Evolutionary conservation across 2,113 vertebrate genomes (phyloP).

Genomic region (Benthochromis sp.): DNA sequence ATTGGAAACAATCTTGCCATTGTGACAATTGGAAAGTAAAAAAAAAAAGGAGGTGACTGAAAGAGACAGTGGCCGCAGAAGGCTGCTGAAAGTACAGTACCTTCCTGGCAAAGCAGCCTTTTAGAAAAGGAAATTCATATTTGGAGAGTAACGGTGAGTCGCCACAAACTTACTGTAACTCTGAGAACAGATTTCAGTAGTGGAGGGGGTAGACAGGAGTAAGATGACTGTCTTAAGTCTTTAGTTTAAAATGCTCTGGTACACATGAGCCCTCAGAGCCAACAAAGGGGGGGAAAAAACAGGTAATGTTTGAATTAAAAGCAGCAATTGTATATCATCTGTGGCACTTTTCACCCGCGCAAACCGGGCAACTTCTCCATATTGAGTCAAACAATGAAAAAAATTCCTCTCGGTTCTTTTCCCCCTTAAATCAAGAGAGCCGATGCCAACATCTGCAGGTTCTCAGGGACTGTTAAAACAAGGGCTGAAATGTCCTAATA

Average conservation of each 20-base stretch:
- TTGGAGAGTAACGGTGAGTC: conserved; percentile 15
- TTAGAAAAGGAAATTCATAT: conserved; percentile 41
- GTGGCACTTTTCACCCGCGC: conserved; percentile 71
- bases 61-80: conserved; percentile 23
- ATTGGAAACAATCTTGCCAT: conserved; percentile 33
- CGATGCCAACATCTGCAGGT: conserved; percentile 94
- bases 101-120: conserved; percentile 50
- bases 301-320: conserved; percentile 76
- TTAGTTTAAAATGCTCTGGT: conserved; percentile 63
- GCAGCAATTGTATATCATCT: conserved; percentile 73
- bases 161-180: conserved; percentile 55
- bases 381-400: conserved; percentile 97
- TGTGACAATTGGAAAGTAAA: conserved; percentile 22
- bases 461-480: conserved; percentile 88
- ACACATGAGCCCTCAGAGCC: conserved; percentile 46
- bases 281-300: conserved; percentile 29
- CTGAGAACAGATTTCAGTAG: conserved; percentile 17
- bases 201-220: conserved; percentile 13
- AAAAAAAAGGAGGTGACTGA: background rate
- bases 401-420: conserved; percentile 72
- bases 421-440: conserved; percentile 67
- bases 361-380: conserved; percentile 91
- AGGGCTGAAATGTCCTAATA: conserved; percentile 76
- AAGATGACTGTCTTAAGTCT: conserved; percentile 51
- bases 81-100: conserved; percentile 37